Evolutionary conservation across 2,888 invertebrate species (phyloP).

Genomic region (Dicycla oo): DNA sequence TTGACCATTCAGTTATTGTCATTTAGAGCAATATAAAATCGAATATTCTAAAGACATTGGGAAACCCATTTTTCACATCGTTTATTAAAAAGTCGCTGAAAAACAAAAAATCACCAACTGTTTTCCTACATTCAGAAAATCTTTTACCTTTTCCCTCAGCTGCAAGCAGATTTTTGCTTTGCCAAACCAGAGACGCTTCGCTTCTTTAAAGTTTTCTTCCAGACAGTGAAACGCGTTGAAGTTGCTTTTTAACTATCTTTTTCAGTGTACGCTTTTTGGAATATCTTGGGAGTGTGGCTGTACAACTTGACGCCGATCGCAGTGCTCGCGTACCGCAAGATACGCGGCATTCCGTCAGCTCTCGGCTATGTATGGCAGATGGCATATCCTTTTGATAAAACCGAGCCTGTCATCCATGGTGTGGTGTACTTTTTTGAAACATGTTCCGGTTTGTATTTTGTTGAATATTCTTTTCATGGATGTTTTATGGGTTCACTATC

Average conservation of each 20-base stretch:
- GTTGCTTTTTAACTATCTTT: conserved; percentile 50
- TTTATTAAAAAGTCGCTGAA: not conserved
- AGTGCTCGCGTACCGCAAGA: conserved; percentile 72
- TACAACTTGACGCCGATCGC: conserved; percentile 80
- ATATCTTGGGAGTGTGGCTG: conserved; percentile 77
- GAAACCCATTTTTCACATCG: too few species aligned
- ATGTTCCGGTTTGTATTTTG: conserved; percentile 74
- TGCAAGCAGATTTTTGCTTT: conserved; percentile 15
- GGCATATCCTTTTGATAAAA: conserved; percentile 84
- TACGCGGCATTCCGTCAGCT: conserved; percentile 71
- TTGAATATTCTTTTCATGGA: not conserved
- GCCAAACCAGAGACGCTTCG: conserved; percentile 2
- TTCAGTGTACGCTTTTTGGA: conserved; percentile 82
- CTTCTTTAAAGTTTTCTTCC: conserved; percentile 26
- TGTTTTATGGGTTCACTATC: too few species aligned
- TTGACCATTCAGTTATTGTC: not conserved
- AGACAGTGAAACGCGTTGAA: conserved; percentile 2
- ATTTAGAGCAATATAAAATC: not conserved
- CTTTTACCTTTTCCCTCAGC: conserved; percentile 7
- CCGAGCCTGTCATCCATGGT: conserved; percentile 76
- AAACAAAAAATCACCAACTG: conserved; percentile 11
- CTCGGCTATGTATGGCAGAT: conserved; percentile 81
- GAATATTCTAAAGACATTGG: not conserved
- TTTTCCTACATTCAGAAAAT: not conserved
- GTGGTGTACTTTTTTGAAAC: conserved; percentile 78